phyloP scores from a whole-genome alignment of 1,140 invertebrate genomes.

The Nixonia krombeini region DNA sequence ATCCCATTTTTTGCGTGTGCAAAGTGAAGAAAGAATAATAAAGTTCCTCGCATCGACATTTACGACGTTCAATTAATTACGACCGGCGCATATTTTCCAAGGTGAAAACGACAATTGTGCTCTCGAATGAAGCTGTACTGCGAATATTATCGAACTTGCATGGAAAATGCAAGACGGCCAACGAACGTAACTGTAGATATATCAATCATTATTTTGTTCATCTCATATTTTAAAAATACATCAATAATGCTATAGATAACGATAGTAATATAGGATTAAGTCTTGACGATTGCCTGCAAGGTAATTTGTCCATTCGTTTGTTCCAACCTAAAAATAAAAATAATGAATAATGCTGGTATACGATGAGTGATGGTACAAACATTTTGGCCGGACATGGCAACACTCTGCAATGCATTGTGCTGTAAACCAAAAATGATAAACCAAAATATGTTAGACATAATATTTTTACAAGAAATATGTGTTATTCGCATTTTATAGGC shows the following conservation, averaged over 20 bases:
- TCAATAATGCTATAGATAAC: not conserved
- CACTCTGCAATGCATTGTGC: no score
- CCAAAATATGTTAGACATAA: no score
- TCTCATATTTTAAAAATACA: not conserved
- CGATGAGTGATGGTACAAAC: no score
- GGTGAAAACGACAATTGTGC: no score
- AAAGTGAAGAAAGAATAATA: constrained; percentile 5
- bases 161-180: not conserved
- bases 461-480: no score
- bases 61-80: not conserved
- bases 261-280: not conserved
- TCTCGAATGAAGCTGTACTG: no score
- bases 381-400: no score
- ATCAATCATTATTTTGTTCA: not conserved
- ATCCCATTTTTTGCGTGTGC: constrained; percentile 21
- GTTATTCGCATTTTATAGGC: not conserved
- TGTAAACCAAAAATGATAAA: no score
- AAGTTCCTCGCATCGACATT: constrained; percentile 8
- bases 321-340: no score
- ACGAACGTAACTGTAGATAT: no score
- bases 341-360: no score
- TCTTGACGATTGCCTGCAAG: not conserved
- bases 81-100: not conserved
- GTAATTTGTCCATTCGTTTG: no score
- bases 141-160: not conserved